These are phyloP conservation scores for Mamestra configurata DNA, from an alignment of 1,140 invertebrate species.

Conservation along the genomic window DNA sequence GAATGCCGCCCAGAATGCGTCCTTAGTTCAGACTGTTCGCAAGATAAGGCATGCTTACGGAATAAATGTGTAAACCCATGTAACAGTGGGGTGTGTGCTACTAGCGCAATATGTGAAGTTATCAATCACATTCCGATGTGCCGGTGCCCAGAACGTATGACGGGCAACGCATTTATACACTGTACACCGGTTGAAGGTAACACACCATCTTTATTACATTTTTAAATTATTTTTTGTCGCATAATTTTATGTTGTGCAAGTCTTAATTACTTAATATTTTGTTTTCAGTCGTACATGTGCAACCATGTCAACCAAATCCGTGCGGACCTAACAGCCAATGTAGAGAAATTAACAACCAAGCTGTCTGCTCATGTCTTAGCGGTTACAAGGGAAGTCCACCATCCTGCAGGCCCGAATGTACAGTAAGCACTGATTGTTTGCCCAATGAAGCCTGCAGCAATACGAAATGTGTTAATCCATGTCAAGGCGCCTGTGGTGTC, in stretches of 20 bases:
- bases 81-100: conserved; percentile 89
- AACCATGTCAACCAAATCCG: conserved; percentile 89
- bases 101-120: conserved; percentile 92
- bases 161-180: conserved; percentile 92
- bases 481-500: conserved; percentile 91
- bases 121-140: conserved; percentile 91
- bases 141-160: conserved; percentile 90
- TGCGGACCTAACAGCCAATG: conserved; percentile 91
- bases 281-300: conserved; percentile 73
- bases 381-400: conserved; percentile 94
- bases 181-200: conserved; percentile 89
- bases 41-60: conserved; percentile 89
- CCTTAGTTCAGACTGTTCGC: conserved; percentile 89
- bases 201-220: conserved; percentile 31
- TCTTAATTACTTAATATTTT: conserved; percentile 11
- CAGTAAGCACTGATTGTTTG: conserved; percentile 91
- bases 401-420: conserved; percentile 91
- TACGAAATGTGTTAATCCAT: conserved; percentile 92
- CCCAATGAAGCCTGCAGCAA: conserved; percentile 91
- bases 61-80: conserved; percentile 90
- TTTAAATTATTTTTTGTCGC: neutral
- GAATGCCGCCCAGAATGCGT: conserved; percentile 90
- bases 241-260: too few species aligned
- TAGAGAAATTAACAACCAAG: conserved; percentile 90
- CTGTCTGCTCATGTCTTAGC: conserved; percentile 91